phyloP scores from a whole-genome alignment of 2,797 vertebrate genomes.

The Moxostoma hubbsi region DNA sequence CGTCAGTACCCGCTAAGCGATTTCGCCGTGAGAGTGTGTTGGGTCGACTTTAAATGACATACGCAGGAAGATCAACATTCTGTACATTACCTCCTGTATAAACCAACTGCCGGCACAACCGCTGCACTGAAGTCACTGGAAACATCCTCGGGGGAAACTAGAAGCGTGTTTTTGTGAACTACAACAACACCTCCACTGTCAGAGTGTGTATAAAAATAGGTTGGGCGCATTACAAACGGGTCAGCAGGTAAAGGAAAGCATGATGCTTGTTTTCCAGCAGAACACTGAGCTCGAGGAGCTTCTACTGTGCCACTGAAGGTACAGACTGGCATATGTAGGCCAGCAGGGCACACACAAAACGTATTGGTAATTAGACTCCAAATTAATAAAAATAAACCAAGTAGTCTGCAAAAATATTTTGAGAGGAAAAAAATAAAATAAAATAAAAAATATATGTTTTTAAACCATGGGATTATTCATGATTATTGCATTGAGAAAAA shows the following conservation, averaged over 20 bases:
- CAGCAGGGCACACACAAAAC: neutral
- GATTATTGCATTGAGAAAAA: no score
- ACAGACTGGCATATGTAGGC: neutral
- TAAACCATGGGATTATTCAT: no score
- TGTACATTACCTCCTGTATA: no score
- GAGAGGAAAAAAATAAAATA: no score
- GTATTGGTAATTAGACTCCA: neutral
- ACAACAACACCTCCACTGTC: no score
- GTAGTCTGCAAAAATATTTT: no score
- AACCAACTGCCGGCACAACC: neutral
- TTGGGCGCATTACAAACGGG: slow-evolving; percentile 1
- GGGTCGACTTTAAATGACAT: no score
- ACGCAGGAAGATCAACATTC: no score
- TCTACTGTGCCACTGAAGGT: neutral
- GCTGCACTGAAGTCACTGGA: slow-evolving; percentile 1
- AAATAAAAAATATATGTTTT: no score
- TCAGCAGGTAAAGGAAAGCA: slow-evolving; percentile 20
- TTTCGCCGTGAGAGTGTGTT: no score
- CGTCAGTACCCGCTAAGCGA: no score
- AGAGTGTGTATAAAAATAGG: slow-evolving; percentile 1
- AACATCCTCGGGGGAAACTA: slow-evolving; percentile 10
- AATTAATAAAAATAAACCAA: no score
- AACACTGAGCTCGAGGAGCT: neutral
- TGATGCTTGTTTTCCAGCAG: slow-evolving; percentile 4
- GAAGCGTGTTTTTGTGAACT: neutral